Conservation (phyloP, 2,888 invertebrate species). For the Torymus auratus region DNA sequence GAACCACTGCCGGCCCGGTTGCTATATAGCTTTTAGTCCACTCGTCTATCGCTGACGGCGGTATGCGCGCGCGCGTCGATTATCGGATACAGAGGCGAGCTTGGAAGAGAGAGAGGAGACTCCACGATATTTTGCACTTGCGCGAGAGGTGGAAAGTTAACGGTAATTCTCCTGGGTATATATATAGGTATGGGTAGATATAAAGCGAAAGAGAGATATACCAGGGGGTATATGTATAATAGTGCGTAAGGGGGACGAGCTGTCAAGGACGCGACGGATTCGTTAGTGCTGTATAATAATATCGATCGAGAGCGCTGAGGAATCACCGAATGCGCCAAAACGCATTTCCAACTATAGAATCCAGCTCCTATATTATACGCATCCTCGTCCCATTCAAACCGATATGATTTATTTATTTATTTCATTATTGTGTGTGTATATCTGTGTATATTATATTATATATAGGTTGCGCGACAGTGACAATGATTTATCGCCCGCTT, state of each 20-base stretch:
- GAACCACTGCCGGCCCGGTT: no score
- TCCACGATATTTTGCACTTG: constrained; percentile 33
- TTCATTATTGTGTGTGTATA: constrained; percentile 3
- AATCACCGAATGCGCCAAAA: constrained; percentile 27
- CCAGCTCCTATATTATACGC: background rate
- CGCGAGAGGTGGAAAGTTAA: constrained; percentile 44
- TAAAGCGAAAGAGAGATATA: constrained; percentile 5
- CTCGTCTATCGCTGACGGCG: no score
- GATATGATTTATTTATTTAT: constrained; percentile 56
- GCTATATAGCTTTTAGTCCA: no score
- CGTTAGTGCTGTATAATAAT: constrained; percentile 56
- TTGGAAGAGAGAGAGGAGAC: constrained; percentile 10
- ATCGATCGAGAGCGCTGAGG: constrained; percentile 23
- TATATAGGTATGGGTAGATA: background rate
- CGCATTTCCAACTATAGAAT: constrained; percentile 19
- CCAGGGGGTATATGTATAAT: background rate
- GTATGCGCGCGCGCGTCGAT: no score
- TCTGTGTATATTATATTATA: background rate
- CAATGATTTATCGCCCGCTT: constrained; percentile 54
- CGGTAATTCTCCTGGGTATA: constrained; percentile 22
- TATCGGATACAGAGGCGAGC: background rate
- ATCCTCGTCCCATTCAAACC: constrained; percentile 19
- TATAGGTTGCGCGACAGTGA: constrained; percentile 45
- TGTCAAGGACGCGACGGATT: constrained; percentile 55
- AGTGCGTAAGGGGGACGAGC: constrained; percentile 41